Conservation (phyloP, 2,888 invertebrate genomes). For the Blera fallax region DNA sequence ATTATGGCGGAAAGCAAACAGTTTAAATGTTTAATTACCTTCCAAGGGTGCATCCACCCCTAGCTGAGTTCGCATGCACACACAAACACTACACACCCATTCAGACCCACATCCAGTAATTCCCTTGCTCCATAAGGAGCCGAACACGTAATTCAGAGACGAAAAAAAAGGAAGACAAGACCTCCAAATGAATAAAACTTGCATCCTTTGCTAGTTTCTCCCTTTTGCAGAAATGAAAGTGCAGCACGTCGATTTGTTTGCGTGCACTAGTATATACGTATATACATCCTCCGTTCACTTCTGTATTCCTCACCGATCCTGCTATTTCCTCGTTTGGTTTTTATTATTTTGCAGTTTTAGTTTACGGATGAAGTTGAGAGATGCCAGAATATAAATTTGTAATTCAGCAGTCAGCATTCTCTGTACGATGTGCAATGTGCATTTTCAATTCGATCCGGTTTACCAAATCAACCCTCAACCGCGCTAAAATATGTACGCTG, state of each 20-base stretch:
- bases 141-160: conserved; percentile 51
- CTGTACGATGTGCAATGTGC: conserved; percentile 60
- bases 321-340: background rate
- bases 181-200: conserved; percentile 71
- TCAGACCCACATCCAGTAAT: conserved; percentile 25
- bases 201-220: conserved; percentile 61
- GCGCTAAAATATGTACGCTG: conserved; percentile 21
- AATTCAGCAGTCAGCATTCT: conserved; percentile 71
- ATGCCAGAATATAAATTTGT: conserved; percentile 69
- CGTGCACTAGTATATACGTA: conserved; percentile 38
- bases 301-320: background rate
- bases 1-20: conserved; percentile 72
- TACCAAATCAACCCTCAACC: conserved; percentile 62
- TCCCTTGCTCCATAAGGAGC: conserved; percentile 32
- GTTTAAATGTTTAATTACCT: conserved; percentile 73
- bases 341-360: conserved; percentile 68
- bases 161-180: conserved; percentile 39
- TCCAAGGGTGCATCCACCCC: conserved; percentile 63
- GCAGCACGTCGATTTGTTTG: conserved; percentile 68
- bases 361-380: conserved; percentile 62
- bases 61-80: conserved; percentile 49
- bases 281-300: conserved; percentile 8
- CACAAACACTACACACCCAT: background rate
- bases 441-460: conserved; percentile 69
- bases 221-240: conserved; percentile 54